A percentile compares a stretch with the other conserved stretches of the same genome.
phyloP scores from a whole-genome alignment of 2,113 vertebrate species.

The Hypomesus transpacificus region DNA sequence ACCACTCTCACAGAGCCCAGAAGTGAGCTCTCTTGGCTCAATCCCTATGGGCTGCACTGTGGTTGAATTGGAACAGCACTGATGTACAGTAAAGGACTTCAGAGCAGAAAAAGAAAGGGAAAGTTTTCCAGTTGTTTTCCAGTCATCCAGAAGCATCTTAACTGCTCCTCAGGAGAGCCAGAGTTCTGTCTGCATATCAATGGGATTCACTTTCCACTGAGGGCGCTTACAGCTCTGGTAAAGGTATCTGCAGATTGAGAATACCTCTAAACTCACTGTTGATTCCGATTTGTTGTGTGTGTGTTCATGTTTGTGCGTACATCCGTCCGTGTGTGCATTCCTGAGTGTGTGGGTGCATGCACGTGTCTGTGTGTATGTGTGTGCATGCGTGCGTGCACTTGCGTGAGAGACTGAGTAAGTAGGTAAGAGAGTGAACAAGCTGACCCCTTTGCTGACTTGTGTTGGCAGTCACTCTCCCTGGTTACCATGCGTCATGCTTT shows the following conservation, averaged over 20 bases:
- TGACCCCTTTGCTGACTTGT: constrained; percentile 76
- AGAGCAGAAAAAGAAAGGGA: constrained; percentile 25
- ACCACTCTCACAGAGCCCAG: constrained; percentile 42
- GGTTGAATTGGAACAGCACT: constrained; percentile 67
- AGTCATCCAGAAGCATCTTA: constrained; percentile 43
- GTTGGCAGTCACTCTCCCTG: constrained; percentile 74
- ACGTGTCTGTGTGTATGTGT: constrained; percentile 15
- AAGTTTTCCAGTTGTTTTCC: constrained; percentile 24
- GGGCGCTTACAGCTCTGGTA: background rate
- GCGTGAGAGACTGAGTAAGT: constrained; percentile 43
- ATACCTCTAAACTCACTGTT: background rate
- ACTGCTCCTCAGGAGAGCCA: constrained; percentile 19
- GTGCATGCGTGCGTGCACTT: constrained; percentile 26
- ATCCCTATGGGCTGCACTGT: constrained; percentile 77
- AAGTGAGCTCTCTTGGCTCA: constrained; percentile 51
- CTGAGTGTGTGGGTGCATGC: background rate
- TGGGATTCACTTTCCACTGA: constrained; percentile 22
- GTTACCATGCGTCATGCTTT: constrained; percentile 77
- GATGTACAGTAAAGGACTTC: constrained; percentile 28
- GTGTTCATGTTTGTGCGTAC: background rate
- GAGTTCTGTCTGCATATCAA: constrained; percentile 12
- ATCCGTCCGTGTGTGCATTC: constrained; percentile 1
- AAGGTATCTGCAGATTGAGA: constrained; percentile 3
- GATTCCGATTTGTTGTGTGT: constrained; percentile 3
- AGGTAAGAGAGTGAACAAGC: constrained; percentile 51